Conservation (phyloP, 1,140 invertebrate genomes). For the Sarcophaga bullata region DNA sequence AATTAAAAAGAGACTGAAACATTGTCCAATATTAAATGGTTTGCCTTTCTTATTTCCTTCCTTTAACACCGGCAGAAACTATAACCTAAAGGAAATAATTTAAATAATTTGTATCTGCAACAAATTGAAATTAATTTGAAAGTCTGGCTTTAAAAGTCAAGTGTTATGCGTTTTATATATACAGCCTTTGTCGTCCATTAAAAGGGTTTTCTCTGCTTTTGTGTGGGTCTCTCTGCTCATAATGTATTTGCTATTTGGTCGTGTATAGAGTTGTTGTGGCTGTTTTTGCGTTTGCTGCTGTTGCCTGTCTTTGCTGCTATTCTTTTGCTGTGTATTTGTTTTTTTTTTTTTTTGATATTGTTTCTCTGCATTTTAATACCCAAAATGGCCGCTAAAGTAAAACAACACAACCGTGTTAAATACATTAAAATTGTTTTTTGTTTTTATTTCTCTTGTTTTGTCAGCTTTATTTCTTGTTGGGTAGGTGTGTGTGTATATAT, state of each 20-base stretch:
- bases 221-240: not conserved
- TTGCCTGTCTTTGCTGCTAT: constrained; percentile 12
- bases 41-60: too few species aligned
- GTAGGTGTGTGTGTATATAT: not conserved
- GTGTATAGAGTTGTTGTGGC: not conserved
- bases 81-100: too few species aligned
- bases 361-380: constrained; percentile 43
- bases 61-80: too few species aligned
- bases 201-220: constrained; percentile 16
- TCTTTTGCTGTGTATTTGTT: constrained; percentile 31
- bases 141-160: too few species aligned
- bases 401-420: constrained; percentile 28
- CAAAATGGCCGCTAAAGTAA: constrained; percentile 46
- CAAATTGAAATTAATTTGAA: too few species aligned
- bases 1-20: too few species aligned
- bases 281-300: constrained; percentile 16
- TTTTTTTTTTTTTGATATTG: not conserved
- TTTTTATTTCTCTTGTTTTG: not conserved
- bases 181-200: too few species aligned
- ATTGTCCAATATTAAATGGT: too few species aligned
- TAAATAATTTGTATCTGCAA: too few species aligned
- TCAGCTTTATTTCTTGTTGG: not conserved
- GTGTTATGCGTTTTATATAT: too few species aligned
- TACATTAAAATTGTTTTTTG: constrained; percentile 26
- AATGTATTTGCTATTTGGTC: too few species aligned